Evolutionary conservation across 2,888 invertebrate genomes (phyloP), one percentile per base, ranked within the genome.

Genomic region (Ornithoptera alexandrae): DNA sequence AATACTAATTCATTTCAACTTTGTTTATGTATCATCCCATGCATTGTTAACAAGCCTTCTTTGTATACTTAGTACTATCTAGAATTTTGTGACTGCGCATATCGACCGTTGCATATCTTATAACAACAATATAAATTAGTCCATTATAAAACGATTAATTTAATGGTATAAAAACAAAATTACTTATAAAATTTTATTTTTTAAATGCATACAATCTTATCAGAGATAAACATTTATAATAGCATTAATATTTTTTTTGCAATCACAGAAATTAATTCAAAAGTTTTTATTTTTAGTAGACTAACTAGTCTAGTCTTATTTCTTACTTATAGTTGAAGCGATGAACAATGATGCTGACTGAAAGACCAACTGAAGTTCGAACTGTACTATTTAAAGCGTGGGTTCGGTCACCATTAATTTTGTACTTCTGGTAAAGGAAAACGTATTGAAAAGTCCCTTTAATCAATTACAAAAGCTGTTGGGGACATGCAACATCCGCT

Each of bases 11-110:
- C 53, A 36, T 17, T 24, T 65, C 50, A 71, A 67, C 67, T 61
- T 70, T 70, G 63, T 70, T 70, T 71, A 71, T 68, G 42, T 68
- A 68, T 65, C 56, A 56, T 61, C 61, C 46, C 65, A 71, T 71
- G 67, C 67, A 71, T 71, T 71, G 61, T 71, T 67, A 67, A 71
- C 53, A 46, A 65, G 67, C 46, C 60, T 30, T 62, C 53, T 63
- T 53, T 59, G 50, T 58, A 50, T 67, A 50, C 46, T 22, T 53
- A 22, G 67, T 58, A 57, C 57, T 53, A 57, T 67, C 57, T 67
- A 42, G 62, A 68, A 59, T 67, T 69, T 63, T 66, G 65, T 60
- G 56, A 58, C 69, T 66, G 50, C 62, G 65, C 36, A 66, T 62
- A 62, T 57, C 59, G 12, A 50, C 6, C 7, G 20, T 50, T 20